Evolutionary conservation across 1,140 invertebrate species (phyloP), one percentile per base, ranked within the genome.

Genomic region (Zaprionus nigranus): DNA sequence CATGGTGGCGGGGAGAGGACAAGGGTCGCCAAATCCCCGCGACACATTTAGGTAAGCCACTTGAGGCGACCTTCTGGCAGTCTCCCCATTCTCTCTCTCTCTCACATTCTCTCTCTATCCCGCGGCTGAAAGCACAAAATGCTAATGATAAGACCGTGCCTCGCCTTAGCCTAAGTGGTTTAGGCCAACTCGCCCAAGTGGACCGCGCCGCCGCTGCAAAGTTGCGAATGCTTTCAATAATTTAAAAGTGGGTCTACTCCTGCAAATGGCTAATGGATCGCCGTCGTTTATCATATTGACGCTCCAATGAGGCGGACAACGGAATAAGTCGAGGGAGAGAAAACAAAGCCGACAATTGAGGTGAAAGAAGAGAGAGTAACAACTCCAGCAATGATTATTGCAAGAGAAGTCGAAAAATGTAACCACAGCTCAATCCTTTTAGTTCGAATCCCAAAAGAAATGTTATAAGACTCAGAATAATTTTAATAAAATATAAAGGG

Each of bases 31-130:
- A 75, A 81, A 79, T 78, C 75, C 64, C 46, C 58, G 57, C 70
- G 60, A 84, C 81, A 83, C 81, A 75, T 84, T 84, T 84, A 63
- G 74, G 63, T 84, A 81, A 83, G 71, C 75, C 75, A 72, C 75
- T 85, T 76, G 51, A 71, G 65, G 75, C 49, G 68, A 75, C 70
- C 36, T 43, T 36, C 20, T 51, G n/a, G 22, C 34, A 53, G 38
- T 40, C 40, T 9, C 7, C n/a, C n/a, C 9, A 34, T 34, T 17
- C n/a, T 46, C 40, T 17, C n/a, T 46, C 36, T 38, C 36, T 15
- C 36, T 13, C 12, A 13, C 34, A 3, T 1, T 0, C 40, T 17
- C n/a, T 43, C 59, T 26, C 53, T 34, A 11, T 17, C 49, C 36
- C 20, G 54, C 51, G 28, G 28, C 22, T 15, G 5, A 22, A 53